A percentile compares a stretch with the other conserved stretches of the same genome.
phyloP scores from a whole-genome alignment of 2,888 invertebrate genomes.

The Troilus luridus region DNA sequence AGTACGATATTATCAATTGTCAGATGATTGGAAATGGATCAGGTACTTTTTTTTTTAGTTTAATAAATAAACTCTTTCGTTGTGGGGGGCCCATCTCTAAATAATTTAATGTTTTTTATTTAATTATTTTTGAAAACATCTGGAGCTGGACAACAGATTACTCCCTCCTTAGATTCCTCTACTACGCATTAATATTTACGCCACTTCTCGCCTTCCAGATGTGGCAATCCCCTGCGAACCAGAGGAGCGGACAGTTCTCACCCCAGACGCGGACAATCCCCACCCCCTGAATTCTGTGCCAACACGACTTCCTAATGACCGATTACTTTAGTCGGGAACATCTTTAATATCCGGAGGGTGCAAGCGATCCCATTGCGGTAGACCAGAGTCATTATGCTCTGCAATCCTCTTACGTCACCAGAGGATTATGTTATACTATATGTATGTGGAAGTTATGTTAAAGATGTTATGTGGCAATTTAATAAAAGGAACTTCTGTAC shows the following conservation, averaged over 20 bases:
- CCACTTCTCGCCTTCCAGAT: background rate
- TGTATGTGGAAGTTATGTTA: background rate
- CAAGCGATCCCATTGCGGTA: background rate
- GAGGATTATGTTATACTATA: background rate
- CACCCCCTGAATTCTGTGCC: background rate
- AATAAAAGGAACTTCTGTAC: background rate
- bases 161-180: background rate
- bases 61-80: too few relatives aligned
- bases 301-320: background rate
- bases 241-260: background rate
- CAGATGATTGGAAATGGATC: too few relatives aligned
- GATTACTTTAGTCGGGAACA: conserved; percentile 1
- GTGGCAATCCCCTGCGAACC: background rate
- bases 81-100: too few relatives aligned
- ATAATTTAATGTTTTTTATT: too few relatives aligned
- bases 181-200: background rate
- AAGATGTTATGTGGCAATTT: background rate
- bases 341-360: background rate
- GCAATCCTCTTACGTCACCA: background rate
- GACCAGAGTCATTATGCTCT: background rate
- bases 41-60: too few relatives aligned
- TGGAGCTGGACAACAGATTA: background rate
- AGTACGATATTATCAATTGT: too few relatives aligned
- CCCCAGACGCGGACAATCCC: background rate
- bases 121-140: too few relatives aligned